phyloP scores from a whole-genome alignment of 2,797 vertebrate species.

The Danio tinwini region DNA sequence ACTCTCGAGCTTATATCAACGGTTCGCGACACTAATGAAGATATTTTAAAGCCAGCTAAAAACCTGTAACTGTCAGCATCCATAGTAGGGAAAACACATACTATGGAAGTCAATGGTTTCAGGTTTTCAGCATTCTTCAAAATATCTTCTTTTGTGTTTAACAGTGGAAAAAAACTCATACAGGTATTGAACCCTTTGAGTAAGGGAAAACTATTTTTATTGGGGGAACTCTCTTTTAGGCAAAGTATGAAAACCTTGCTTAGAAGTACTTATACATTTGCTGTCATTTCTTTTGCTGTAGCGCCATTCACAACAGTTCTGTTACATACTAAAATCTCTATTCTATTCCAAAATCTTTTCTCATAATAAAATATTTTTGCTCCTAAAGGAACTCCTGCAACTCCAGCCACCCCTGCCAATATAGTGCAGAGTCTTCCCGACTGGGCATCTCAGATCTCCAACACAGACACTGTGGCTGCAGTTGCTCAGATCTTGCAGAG shows the following conservation, averaged over 20 bases:
- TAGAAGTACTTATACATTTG: not conserved
- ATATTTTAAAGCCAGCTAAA: no score
- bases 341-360: no score
- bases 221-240: conserved; percentile 19
- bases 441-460: conserved; percentile 97
- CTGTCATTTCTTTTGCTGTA: not conserved
- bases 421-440: conserved; percentile 93
- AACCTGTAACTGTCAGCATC: no score
- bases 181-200: no score
- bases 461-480: conserved; percentile 95
- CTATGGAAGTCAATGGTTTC: no score
- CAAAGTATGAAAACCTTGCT: not conserved
- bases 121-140: no score
- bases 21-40: no score
- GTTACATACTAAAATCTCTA: no score
- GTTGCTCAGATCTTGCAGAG: conserved; percentile 98
- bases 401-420: conserved; percentile 94
- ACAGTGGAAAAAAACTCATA: no score
- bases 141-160: no score
- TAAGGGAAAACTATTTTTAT: no score
- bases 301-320: not conserved
- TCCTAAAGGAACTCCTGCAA: conserved; percentile 90
- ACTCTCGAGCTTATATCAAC: conserved; percentile 96
- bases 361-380: not conserved
- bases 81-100: no score